Base-by-base conservation (phyloP, 2,113 vertebrate species). In the Albula glossodonta region DNA sequence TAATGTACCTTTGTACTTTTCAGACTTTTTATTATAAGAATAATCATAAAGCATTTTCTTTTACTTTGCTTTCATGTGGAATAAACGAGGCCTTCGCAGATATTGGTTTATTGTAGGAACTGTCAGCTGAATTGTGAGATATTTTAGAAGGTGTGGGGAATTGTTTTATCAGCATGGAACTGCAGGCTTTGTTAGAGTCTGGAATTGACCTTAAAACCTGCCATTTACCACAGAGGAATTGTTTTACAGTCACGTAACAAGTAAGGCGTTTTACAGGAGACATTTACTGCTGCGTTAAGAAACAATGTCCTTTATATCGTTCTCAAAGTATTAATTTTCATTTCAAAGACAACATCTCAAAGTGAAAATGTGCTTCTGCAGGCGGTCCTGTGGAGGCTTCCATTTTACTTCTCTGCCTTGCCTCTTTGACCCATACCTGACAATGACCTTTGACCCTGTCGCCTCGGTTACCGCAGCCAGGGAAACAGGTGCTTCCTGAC, bases 401-500 rank as follows among this genome's bases (percentile, higher is more conserved):
- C 22, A 17, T 17, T 70, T 70, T 22, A 70, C 70, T 25, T 74
- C 70, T 25, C 7, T 10, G 22, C 6, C 53, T 74, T 19, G 70
- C n/a, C 70, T 31, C 70, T 49, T 50, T 70, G 66, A 49, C 10
- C 48, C 48, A 15, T 8, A 52, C n/a, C 51, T 56, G 80, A 81
- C 51, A 52, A 31, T 81, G 80, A 81, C 12, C 51, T 19, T 56
- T 5, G 8, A 25, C 52, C 51, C 9, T 81, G 8, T 31, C 11
- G 22, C 10, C 2, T 66, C 7, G 25, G 31, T n/a, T 6, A 41
- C 52, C 22, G n/a, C 22, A 85, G 84, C 84, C 84, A 2, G 84
- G 56, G n/a, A 80, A 80, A 48, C 56, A 80, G 84, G 84, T n/a
- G 5, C 93, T 99, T 78, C 97, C 97, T 0, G 97, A 95, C 70